These are phyloP conservation scores for Drosophila leontia DNA, from an alignment of 1,140 invertebrate species.

Conservation along the genomic window DNA sequence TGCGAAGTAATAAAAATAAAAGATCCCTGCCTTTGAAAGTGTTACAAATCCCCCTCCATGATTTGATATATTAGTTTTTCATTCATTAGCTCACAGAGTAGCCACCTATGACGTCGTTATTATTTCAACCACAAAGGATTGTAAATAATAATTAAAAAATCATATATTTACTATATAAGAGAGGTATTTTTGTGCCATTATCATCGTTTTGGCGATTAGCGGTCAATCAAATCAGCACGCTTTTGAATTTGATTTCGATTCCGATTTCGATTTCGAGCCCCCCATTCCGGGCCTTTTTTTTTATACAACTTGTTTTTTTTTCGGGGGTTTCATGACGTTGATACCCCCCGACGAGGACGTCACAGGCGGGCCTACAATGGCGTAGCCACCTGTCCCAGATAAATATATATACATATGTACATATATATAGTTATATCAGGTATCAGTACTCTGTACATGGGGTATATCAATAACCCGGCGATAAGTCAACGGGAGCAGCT, in stretches of 20 bases:
- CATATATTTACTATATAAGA: constrained; percentile 7
- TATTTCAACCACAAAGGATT: constrained; percentile 32
- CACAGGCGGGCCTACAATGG: constrained; percentile 40
- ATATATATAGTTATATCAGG: not conserved
- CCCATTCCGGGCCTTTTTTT: not conserved
- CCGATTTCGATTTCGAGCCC: constrained; percentile 27
- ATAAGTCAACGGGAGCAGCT: constrained; percentile 25
- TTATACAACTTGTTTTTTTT: constrained; percentile 6
- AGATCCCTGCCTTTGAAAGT: not conserved
- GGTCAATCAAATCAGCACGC: constrained; percentile 50
- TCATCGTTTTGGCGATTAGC: constrained; percentile 29
- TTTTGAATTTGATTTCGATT: constrained; percentile 37
- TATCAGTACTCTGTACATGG: constrained; percentile 12
- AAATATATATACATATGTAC: not conserved
- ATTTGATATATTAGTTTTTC: constrained; percentile 18
- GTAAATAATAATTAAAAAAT: constrained; percentile 33
- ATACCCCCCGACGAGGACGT: constrained; percentile 1
- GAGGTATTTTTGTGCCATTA: constrained; percentile 22
- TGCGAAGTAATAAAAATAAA: constrained; percentile 14
- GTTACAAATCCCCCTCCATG: constrained; percentile 3
- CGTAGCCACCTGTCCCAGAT: constrained; percentile 38
- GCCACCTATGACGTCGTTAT: constrained; percentile 9
- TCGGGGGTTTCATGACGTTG: constrained; percentile 17
- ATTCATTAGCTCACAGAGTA: constrained; percentile 1
- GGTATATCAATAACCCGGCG: constrained; percentile 50